Evolutionary conservation across 2,888 invertebrate genomes (phyloP).

Genomic region (Augochlorella aurata): DNA sequence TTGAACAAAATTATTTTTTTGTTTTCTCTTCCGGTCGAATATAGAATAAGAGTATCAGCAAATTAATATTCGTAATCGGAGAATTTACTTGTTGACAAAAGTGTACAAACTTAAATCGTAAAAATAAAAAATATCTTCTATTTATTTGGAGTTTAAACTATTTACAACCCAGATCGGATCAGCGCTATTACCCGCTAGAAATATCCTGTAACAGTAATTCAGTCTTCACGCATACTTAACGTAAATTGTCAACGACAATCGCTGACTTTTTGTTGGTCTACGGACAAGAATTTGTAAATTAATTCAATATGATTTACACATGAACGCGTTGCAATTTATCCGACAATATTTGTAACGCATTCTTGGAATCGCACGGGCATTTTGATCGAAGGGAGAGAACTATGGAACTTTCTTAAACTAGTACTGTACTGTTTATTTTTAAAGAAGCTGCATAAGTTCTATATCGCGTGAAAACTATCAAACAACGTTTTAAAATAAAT

Average conservation of each 20-base stretch:
- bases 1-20: constrained; percentile 55
- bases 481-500: constrained; percentile 9
- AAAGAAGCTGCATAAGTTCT: constrained; percentile 4
- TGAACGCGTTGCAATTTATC: constrained; percentile 23
- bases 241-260: constrained; percentile 40
- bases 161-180: constrained; percentile 58
- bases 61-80: constrained; percentile 64
- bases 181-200: constrained; percentile 52
- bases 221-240: constrained; percentile 58
- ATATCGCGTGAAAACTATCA: constrained; percentile 9
- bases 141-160: constrained; percentile 64
- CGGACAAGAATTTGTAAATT: constrained; percentile 42
- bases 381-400: constrained; percentile 24
- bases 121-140: constrained; percentile 73
- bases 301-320: constrained; percentile 46
- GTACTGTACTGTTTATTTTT: constrained; percentile 9
- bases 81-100: constrained; percentile 74
- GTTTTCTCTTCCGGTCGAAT: constrained; percentile 47
- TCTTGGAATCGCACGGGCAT: constrained; percentile 42
- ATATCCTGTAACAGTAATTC: constrained; percentile 58
- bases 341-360: constrained; percentile 38
- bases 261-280: constrained; percentile 46
- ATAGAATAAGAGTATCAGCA: constrained; percentile 50
- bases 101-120: constrained; percentile 77
- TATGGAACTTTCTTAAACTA: constrained; percentile 20